Evolutionary conservation across 2,888 invertebrate genomes (phyloP).

Genomic region (Sphaeridia pumilis): DNA sequence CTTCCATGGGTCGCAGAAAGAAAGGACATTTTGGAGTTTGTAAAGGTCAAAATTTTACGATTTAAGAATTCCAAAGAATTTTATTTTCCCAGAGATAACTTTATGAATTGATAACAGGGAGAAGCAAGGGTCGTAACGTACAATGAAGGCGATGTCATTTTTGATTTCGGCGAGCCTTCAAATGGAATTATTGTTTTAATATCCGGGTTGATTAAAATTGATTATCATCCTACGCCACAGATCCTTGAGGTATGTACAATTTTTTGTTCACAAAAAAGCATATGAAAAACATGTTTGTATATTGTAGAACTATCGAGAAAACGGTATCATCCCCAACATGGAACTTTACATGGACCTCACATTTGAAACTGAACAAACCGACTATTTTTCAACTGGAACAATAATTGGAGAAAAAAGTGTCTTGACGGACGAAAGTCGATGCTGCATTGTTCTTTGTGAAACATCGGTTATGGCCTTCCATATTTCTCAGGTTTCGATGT

Average conservation of each 20-base stretch:
- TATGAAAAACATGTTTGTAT: not conserved
- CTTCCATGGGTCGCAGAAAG: slow-evolving; percentile 31
- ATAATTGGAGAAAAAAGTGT: slow-evolving; percentile 51
- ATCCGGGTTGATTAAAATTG: slow-evolving; percentile 41
- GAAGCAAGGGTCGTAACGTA: slow-evolving; percentile 38
- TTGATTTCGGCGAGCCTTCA: slow-evolving; percentile 39
- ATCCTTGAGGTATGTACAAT: slow-evolving; percentile 36
- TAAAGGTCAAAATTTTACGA: slow-evolving; percentile 28
- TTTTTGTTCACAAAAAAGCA: not conserved
- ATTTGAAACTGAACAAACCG: slow-evolving; percentile 44
- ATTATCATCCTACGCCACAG: slow-evolving; percentile 39
- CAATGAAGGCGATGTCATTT: slow-evolving; percentile 39
- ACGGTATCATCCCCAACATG: slow-evolving; percentile 47
- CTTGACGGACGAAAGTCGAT: slow-evolving; percentile 47
- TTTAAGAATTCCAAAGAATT: not conserved
- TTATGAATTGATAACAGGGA: slow-evolving; percentile 15
- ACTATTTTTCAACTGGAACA: slow-evolving; percentile 51
- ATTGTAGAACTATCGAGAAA: slow-evolving; percentile 41
- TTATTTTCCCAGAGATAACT: not conserved
- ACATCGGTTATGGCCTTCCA: slow-evolving; percentile 46
- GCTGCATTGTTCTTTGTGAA: slow-evolving; percentile 49
- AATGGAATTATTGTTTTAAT: slow-evolving; percentile 43
- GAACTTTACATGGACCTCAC: slow-evolving; percentile 46
- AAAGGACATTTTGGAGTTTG: slow-evolving; percentile 20
- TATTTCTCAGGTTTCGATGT: slow-evolving; percentile 38